A percentile compares a stretch with the other conserved stretches of the same genome.
Evolutionary conservation across 2,797 vertebrate species (phyloP).

Genomic region (Sebastes ruberrimus): DNA sequence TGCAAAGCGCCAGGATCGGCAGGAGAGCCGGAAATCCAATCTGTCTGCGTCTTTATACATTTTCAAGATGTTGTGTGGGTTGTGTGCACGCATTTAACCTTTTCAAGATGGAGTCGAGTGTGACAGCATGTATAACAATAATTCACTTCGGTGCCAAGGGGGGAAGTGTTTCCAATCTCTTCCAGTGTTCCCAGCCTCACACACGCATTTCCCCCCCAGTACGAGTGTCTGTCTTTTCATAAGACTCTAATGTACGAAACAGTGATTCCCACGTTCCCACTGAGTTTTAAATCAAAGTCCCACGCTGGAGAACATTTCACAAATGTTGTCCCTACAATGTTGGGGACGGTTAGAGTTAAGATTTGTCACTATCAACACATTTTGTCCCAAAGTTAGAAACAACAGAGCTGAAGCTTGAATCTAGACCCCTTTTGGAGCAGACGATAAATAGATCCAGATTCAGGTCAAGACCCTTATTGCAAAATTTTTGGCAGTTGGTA

Average conservation of each 20-base stretch:
- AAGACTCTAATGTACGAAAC: constrained; percentile 37
- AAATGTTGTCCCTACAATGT: not conserved
- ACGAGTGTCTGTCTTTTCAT: not conserved
- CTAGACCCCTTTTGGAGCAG: not conserved
- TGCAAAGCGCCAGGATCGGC: not conserved
- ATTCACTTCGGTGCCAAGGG: constrained; percentile 21
- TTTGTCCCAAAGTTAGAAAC: not conserved
- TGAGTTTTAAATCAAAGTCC: constrained; percentile 27
- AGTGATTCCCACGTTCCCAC: not conserved
- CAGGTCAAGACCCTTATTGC: not conserved
- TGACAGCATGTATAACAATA: constrained; percentile 31
- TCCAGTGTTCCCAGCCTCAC: constrained; percentile 3
- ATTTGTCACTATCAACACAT: not conserved
- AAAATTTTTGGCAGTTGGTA: not conserved
- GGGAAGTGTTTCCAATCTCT: constrained; percentile 8
- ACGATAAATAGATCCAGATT: not conserved
- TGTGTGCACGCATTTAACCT: constrained; percentile 43
- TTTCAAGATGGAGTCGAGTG: constrained; percentile 55
- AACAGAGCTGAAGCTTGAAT: not conserved
- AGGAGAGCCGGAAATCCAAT: constrained; percentile 37
- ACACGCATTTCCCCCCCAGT: not conserved
- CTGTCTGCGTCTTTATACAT: constrained; percentile 34
- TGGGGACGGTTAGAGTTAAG: not conserved
- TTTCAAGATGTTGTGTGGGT: constrained; percentile 72
- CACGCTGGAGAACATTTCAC: not conserved